Percentiles rank a stretch among this genome's conserved stretches.
Conservation (phyloP, 2,888 invertebrate genomes). For the Calameuta filiformis region DNA sequence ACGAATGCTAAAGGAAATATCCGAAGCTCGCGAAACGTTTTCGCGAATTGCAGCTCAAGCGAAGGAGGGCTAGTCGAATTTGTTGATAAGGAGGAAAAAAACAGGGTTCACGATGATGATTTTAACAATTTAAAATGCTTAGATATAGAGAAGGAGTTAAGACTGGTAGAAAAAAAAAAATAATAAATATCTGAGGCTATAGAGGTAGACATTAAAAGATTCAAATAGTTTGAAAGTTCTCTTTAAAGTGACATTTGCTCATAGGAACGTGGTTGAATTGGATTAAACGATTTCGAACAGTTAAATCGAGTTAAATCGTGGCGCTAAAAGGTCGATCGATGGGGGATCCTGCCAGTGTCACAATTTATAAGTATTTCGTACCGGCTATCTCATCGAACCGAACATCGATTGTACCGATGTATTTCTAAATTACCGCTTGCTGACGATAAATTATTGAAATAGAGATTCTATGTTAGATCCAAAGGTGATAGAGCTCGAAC, state of each 20-base stretch:
- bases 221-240: constrained; percentile 32
- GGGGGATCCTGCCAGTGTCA: too few relatives aligned
- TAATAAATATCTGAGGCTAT: constrained; percentile 40
- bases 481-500: neutral
- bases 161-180: constrained; percentile 56
- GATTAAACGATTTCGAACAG: neutral
- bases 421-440: neutral
- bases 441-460: neutral
- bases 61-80: constrained; percentile 21
- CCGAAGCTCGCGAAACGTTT: constrained; percentile 16
- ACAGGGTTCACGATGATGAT: constrained; percentile 51
- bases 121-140: constrained; percentile 53
- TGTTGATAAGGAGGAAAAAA: constrained; percentile 22
- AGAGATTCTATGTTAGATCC: neutral
- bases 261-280: constrained; percentile 28
- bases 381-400: neutral
- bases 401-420: neutral
- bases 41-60: constrained; percentile 32
- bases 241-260: constrained; percentile 42
- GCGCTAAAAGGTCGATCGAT: neutral
- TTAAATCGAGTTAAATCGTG: too few relatives aligned
- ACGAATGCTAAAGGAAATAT: neutral
- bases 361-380: neutral
- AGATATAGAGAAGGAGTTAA: constrained; percentile 58
- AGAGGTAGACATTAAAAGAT: constrained; percentile 44